Conservation (phyloP, 2,888 invertebrate genomes). For the Acronicta leporina region DNA sequence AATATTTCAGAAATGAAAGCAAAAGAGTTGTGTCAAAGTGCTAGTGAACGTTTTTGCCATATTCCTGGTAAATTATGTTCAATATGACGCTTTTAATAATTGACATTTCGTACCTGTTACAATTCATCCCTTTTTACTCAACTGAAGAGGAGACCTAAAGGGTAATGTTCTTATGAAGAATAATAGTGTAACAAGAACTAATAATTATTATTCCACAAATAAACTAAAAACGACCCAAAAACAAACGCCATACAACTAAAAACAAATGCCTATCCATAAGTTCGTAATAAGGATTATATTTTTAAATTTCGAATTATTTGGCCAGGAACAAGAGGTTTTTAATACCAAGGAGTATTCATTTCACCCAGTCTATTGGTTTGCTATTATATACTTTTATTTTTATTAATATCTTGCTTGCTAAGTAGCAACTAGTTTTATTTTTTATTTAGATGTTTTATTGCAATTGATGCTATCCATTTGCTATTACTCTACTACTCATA, state of each 20-base stretch:
- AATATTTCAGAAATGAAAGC: constrained; percentile 81
- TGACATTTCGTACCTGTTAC: constrained; percentile 8
- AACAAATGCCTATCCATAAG: constrained; percentile 1
- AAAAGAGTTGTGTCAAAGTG: constrained; percentile 66
- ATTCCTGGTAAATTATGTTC: constrained; percentile 25
- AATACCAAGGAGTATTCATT: not conserved
- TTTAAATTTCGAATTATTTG: not conserved
- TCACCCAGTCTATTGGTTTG: too few species aligned
- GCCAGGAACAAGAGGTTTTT: not conserved
- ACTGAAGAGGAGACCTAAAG: too few species aligned
- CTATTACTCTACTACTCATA: too few species aligned
- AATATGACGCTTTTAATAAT: constrained; percentile 31
- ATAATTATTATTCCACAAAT: not conserved
- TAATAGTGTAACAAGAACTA: too few species aligned
- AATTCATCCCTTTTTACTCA: not conserved
- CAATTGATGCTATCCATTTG: too few species aligned
- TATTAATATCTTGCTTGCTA: too few species aligned
- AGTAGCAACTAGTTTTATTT: too few species aligned
- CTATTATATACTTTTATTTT: too few species aligned
- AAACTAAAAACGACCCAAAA: not conserved
- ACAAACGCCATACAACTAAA: not conserved
- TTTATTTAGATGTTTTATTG: too few species aligned
- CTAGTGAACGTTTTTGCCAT: constrained; percentile 57
- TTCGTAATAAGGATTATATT: not conserved
- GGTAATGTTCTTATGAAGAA: too few species aligned